Evolutionary conservation across 1,140 invertebrate genomes (phyloP).

Genomic region (Drosophila insularis): DNA sequence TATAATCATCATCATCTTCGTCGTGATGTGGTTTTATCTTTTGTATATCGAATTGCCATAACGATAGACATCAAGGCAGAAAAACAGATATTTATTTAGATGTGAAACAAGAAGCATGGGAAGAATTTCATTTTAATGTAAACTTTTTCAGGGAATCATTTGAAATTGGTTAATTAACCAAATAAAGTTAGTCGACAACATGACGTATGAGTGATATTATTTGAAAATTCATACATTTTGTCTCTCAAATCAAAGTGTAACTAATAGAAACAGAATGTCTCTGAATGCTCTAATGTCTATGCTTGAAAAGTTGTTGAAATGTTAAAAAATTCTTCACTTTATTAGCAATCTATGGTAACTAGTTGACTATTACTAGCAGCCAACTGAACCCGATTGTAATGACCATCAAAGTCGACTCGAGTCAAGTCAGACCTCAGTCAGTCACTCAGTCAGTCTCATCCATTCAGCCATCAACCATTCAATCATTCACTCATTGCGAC

Average conservation of each 20-base stretch:
- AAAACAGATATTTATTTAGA: too few species aligned
- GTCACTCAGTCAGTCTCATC: constrained; percentile 31
- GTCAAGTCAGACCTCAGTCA: constrained; percentile 5
- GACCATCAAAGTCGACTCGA: not conserved
- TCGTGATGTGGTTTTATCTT: constrained; percentile 49
- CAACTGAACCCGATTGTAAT: not conserved
- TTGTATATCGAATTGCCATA: constrained; percentile 56
- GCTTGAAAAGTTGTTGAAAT: too few species aligned
- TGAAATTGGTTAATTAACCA: not conserved
- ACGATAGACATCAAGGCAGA: not conserved
- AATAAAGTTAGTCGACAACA: not conserved
- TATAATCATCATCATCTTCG: constrained; percentile 24
- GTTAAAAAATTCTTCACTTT: not conserved
- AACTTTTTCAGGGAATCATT: not conserved
- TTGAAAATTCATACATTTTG: not conserved
- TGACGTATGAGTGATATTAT: not conserved
- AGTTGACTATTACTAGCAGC: not conserved
- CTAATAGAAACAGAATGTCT: too few species aligned
- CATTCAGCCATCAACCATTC: constrained; percentile 51
- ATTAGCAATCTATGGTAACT: not conserved
- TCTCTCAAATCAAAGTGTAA: not conserved
- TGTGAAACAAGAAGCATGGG: not conserved
- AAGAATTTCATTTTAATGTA: constrained; percentile 10
- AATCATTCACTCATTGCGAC: constrained; percentile 69
- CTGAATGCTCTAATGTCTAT: too few species aligned